Conservation (phyloP, 1,140 invertebrate species). For the Periplaneta americana region DNA sequence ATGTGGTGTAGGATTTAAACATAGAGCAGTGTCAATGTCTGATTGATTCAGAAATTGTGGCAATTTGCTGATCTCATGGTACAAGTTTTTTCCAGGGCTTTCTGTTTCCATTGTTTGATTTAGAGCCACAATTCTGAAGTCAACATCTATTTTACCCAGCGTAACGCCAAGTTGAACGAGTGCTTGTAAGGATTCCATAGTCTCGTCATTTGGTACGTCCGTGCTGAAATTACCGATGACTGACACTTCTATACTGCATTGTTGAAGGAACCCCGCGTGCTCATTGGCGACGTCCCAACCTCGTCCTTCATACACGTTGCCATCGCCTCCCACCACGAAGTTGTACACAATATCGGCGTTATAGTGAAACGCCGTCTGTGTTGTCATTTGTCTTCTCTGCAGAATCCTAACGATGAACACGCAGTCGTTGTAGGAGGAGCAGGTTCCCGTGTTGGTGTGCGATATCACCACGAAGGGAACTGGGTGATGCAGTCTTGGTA, state of each 20-base stretch:
- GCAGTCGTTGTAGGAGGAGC: background rate
- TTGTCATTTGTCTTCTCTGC: conserved; percentile 39
- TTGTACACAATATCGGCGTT: conserved; percentile 39
- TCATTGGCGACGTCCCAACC: conserved; percentile 64
- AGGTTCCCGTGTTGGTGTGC: background rate
- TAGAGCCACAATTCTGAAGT: background rate
- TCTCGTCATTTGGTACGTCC: background rate
- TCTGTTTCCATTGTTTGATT: background rate
- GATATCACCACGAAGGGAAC: background rate
- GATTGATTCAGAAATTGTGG: conserved; percentile 1
- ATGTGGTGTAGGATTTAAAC: too few species aligned
- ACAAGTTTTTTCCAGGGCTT: background rate
- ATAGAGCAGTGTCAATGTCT: too few species aligned
- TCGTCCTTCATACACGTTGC: conserved; percentile 48
- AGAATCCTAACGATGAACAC: background rate
- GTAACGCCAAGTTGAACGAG: background rate
- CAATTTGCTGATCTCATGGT: background rate
- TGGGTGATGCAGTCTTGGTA: background rate
- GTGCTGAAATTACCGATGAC: conserved; percentile 50
- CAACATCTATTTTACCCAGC: background rate
- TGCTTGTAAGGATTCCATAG: background rate
- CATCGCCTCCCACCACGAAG: conserved; percentile 45
- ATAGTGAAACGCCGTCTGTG: too few species aligned
- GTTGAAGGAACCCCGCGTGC: conserved; percentile 63
- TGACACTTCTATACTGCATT: conserved; percentile 63